These are phyloP conservation scores for Prionace glauca DNA, from an alignment of 2,797 vertebrate genomes.

Conservation along the genomic window DNA sequence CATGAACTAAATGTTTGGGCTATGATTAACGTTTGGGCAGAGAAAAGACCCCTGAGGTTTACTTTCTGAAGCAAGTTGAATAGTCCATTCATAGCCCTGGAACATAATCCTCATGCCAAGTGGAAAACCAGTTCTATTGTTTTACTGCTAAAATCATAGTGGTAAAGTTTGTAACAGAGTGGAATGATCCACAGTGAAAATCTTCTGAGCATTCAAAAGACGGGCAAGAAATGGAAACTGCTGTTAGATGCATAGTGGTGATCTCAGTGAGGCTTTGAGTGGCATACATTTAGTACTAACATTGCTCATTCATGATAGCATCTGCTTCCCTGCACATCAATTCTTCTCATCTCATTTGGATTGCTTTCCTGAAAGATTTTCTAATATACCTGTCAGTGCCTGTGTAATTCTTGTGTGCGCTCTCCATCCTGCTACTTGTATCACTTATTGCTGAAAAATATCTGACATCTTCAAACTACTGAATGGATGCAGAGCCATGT, in stretches of 20 bases:
- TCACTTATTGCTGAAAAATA: background rate
- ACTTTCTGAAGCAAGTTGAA: background rate
- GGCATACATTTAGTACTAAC: background rate
- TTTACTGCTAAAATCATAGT: background rate
- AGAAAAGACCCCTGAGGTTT: background rate
- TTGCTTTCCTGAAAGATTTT: background rate
- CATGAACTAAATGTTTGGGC: background rate
- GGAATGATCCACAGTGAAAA: background rate
- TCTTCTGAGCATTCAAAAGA: background rate
- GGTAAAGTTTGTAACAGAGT: background rate
- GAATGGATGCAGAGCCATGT: background rate
- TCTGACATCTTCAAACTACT: background rate
- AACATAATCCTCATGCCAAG: background rate
- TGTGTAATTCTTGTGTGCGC: background rate
- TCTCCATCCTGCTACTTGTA: background rate
- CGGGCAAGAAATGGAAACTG: background rate
- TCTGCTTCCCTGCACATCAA: background rate
- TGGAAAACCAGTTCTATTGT: background rate
- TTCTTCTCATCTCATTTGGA: background rate
- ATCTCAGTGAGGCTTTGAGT: background rate
- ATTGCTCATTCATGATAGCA: background rate
- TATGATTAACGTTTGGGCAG: background rate
- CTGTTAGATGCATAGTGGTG: background rate
- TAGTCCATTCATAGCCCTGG: background rate
- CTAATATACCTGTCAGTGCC: background rate